These are phyloP conservation scores for Rhinichthys osculus DNA, from an alignment of 2,797 vertebrate species.

Conservation along the genomic window DNA sequence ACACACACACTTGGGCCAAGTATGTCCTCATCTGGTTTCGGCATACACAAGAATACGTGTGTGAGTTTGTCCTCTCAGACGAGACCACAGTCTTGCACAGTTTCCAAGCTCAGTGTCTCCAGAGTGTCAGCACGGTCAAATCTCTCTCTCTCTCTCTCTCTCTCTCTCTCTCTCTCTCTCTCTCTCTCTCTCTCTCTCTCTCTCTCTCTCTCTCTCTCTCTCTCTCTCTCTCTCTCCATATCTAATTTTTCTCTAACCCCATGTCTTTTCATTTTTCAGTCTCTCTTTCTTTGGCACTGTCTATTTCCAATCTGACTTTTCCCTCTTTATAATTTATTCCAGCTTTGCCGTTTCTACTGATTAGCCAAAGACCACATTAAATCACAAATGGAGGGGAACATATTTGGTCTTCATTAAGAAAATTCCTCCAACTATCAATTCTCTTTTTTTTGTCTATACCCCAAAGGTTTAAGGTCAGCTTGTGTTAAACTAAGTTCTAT, in stretches of 20 bases:
- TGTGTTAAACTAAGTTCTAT: neutral
- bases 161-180: slow-evolving; percentile 20
- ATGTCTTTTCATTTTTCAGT: slow-evolving; percentile 37
- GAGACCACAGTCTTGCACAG: slow-evolving; percentile 74
- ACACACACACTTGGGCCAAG: slow-evolving; percentile 65
- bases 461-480: neutral
- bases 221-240: slow-evolving; percentile 36
- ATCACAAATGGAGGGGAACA: slow-evolving; percentile 21
- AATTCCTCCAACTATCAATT: neutral
- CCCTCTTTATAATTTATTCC: slow-evolving; percentile 35
- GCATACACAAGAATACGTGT: slow-evolving; percentile 77
- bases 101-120: slow-evolving; percentile 73
- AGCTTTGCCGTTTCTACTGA: neutral
- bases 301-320: slow-evolving; percentile 24
- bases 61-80: slow-evolving; percentile 69
- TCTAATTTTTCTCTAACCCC: slow-evolving; percentile 61
- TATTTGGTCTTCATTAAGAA: slow-evolving; percentile 6
- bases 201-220: slow-evolving; percentile 32
- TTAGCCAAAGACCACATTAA: slow-evolving; percentile 27
- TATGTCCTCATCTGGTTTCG: slow-evolving; percentile 79
- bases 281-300: slow-evolving; percentile 33
- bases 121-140: slow-evolving; percentile 80
- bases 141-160: slow-evolving; percentile 30
- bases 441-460: neutral
- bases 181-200: slow-evolving; percentile 37